Percentiles rank a stretch among this genome's conserved stretches.
phyloP scores from a whole-genome alignment of 23 tunicate genomes.

The Ascidia mentula region DNA sequence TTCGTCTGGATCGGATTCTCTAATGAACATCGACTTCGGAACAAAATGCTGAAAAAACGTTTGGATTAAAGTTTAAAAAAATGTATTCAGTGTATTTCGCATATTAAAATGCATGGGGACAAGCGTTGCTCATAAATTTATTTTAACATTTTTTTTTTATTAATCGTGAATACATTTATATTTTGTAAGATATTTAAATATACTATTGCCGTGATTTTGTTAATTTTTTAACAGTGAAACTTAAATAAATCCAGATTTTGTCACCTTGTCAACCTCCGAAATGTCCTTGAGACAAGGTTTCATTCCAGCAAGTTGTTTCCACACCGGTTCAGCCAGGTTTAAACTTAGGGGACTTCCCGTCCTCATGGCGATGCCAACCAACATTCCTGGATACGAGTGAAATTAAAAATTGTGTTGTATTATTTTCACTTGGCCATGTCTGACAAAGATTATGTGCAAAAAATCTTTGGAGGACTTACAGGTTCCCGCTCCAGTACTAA shows the following conservation, averaged over 20 bases:
- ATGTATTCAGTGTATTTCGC: too few relatives aligned
- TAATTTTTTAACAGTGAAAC: neutral
- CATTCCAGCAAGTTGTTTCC: constrained; percentile 75
- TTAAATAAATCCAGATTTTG: neutral
- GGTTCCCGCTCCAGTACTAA: too few relatives aligned
- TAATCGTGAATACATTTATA: neutral
- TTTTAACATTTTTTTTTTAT: neutral
- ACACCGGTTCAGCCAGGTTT: constrained; percentile 82
- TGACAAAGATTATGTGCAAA: too few relatives aligned
- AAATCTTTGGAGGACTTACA: too few relatives aligned
- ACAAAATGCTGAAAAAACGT: constrained; percentile 51
- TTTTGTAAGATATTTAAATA: neutral
- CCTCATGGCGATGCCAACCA: constrained; percentile 86
- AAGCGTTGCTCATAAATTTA: too few relatives aligned
- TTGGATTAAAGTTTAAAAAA: too few relatives aligned
- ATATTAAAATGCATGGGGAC: too few relatives aligned
- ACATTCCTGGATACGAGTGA: constrained; percentile 50
- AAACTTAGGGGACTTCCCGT: constrained; percentile 84
- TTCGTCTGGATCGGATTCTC: constrained; percentile 52
- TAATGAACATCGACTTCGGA: constrained; percentile 62
- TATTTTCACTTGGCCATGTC: too few relatives aligned
- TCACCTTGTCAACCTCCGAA: constrained; percentile 79
- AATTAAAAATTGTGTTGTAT: too few relatives aligned
- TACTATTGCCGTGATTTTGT: neutral
- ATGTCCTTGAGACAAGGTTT: constrained; percentile 58